Evolutionary conservation across 1,140 invertebrate species (phyloP), one percentile per base, ranked within the genome.

Genomic region (Andrena cerasifolii): DNA sequence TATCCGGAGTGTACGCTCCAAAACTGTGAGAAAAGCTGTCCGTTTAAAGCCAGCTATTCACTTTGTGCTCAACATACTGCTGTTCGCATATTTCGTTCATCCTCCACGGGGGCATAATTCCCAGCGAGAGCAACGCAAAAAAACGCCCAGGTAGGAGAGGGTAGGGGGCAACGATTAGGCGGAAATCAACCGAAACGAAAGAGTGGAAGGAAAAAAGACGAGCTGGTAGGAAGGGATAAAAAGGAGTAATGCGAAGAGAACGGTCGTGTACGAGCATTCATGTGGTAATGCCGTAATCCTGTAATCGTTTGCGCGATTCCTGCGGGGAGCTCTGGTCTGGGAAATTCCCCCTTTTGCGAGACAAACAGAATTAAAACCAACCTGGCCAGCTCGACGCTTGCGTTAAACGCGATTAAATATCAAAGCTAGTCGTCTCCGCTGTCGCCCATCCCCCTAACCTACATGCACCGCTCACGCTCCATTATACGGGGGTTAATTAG

Each of bases 391-490:
- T 79, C 47, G 85, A 66, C 70, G 89, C 86, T 86, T 88, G 87
- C 86, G 84, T 88, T 89, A 89, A 91, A 91, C 85, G 79, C 84
- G 89, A 91, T 91, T 91, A 91, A 91, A 90, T 90, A 90, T 91
- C 89, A 91, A 91, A 91, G 90, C 89, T 72, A 28, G n/a, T 33
- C 73, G 53, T 80, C 71, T 59, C 68, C 33, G 58, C 62, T 45
- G 74, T 51, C 47, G 28, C 49, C 67, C 51, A 26, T 47, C 36
- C 53, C 26, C 40, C 36, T 45, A 49, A 61, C 62, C 71, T 76
- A 21, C 47, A 28, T 49, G 49, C 79, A 70, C 73, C 79, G 78
- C 73, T 83, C 78, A 82, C 67, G 82, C 82, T 80, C 85, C 86
- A 86, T 85, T 86, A 89, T 89, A 85, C 84, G 80, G 82, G 77